Conservation (phyloP, 2,113 vertebrate genomes). For the Paradoxurus hermaphroditus region DNA sequence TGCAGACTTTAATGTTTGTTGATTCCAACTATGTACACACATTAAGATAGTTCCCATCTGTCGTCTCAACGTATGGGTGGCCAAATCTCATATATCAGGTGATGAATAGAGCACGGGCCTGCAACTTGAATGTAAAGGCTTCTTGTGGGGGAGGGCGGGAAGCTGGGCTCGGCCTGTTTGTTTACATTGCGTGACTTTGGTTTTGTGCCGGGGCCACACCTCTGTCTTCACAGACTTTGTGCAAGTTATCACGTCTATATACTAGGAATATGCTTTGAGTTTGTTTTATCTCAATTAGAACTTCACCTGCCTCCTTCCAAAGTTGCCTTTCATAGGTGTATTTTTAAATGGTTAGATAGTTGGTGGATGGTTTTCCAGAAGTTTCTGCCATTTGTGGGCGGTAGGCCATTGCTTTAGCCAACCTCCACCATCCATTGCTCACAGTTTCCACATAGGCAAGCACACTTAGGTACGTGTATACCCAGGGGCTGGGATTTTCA, state of each 20-base stretch:
- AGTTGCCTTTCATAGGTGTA: not conserved
- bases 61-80: constrained; percentile 35
- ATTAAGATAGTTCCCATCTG: constrained; percentile 53
- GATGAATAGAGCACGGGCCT: not conserved
- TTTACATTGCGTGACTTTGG: not conserved
- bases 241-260: not conserved
- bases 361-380: not conserved
- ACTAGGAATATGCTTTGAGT: not conserved
- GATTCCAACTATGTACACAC: constrained; percentile 46
- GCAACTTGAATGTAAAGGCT: not conserved
- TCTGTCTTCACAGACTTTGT: not conserved
- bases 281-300: not conserved
- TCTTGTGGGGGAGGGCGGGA: not conserved
- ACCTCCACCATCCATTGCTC: not conserved
- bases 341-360: constrained; percentile 6
- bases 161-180: not conserved
- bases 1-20: constrained; percentile 47
- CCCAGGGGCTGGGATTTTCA: not conserved
- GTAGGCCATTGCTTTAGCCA: not conserved
- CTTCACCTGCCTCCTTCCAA: not conserved
- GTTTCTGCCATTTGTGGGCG: not conserved
- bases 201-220: not conserved
- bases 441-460: not conserved
- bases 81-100: not conserved
- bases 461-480: not conserved